A percentile compares a stretch with the other conserved stretches of the same genome.
phyloP scores from a whole-genome alignment of 2,888 invertebrate genomes.

The Pheosia tremula region DNA sequence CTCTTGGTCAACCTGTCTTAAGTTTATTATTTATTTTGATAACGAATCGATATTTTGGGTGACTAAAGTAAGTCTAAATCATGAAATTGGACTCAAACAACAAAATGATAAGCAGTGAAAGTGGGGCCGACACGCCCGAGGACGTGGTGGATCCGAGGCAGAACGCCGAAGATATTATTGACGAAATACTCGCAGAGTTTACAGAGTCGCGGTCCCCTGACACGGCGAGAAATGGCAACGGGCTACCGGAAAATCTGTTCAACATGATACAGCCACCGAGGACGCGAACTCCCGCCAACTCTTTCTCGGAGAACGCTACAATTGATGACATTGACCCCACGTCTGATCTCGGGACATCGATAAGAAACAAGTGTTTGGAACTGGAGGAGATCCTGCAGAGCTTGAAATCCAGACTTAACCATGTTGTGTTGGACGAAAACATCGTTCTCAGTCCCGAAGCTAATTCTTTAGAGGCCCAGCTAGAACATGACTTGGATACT shows the following conservation, averaged over 20 bases:
- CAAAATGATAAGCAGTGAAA: conserved; percentile 76
- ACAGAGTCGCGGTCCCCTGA: conserved; percentile 70
- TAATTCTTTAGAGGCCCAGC: conserved; percentile 76
- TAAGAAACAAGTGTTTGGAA: conserved; percentile 79
- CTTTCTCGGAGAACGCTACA: conserved; percentile 72
- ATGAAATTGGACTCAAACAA: conserved; percentile 83
- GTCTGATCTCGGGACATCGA: conserved; percentile 78
- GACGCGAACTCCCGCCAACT: conserved; percentile 77
- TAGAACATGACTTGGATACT: conserved; percentile 80
- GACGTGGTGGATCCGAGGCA: conserved; percentile 75
- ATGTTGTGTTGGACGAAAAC: conserved; percentile 79
- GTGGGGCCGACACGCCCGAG: conserved; percentile 71
- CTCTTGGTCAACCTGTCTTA: conserved; percentile 40
- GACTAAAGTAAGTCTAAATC: conserved; percentile 33
- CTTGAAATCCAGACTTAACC: conserved; percentile 77
- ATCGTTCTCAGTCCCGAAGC: conserved; percentile 80
- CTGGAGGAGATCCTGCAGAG: conserved; percentile 80
- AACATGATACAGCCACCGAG: conserved; percentile 76
- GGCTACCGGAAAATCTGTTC: conserved; percentile 69
- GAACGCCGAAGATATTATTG: conserved; percentile 79
- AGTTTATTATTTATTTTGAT: conserved; percentile 72
- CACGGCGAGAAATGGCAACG: conserved; percentile 63
- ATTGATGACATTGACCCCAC: conserved; percentile 80
- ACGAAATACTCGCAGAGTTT: conserved; percentile 79
- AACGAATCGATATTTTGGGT: conserved; percentile 57